Percentiles rank a stretch among this genome's conserved stretches.
Conservation (phyloP, 2,888 invertebrate genomes). For the Xestia sexstrigata region DNA sequence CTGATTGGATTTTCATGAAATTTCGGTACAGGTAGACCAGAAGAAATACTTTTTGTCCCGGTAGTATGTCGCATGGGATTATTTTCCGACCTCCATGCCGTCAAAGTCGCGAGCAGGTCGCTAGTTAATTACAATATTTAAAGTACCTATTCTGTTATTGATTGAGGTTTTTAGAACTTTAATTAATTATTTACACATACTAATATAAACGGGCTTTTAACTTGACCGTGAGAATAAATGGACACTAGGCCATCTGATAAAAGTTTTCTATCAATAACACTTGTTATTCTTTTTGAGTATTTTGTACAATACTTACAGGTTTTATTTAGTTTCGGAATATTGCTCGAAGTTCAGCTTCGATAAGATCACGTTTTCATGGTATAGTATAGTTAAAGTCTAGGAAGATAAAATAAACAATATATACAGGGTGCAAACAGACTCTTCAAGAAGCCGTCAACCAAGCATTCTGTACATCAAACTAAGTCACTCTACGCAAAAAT, state of each 20-base stretch:
- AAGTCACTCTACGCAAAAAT: no score
- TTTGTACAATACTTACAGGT: not conserved
- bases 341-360: not conserved
- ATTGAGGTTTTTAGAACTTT: slow-evolving; percentile 19
- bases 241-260: slow-evolving; percentile 36
- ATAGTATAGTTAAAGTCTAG: not conserved
- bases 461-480: no score
- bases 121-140: not conserved
- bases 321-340: not conserved
- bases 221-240: slow-evolving; percentile 33
- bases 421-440: no score
- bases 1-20: not conserved
- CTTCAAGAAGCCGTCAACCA: no score
- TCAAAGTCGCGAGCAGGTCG: no score
- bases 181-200: slow-evolving; percentile 42
- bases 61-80: not conserved
- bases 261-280: slow-evolving; percentile 20
- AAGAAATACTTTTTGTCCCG: not conserved
- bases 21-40: not conserved
- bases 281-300: not conserved
- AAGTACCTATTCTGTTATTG: slow-evolving; percentile 18
- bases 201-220: slow-evolving; percentile 6
- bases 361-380: no score
- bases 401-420: not conserved
- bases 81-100: no score